These are phyloP conservation scores for Drosophila pachea DNA, from an alignment of 1,140 invertebrate genomes.

Conservation along the genomic window DNA sequence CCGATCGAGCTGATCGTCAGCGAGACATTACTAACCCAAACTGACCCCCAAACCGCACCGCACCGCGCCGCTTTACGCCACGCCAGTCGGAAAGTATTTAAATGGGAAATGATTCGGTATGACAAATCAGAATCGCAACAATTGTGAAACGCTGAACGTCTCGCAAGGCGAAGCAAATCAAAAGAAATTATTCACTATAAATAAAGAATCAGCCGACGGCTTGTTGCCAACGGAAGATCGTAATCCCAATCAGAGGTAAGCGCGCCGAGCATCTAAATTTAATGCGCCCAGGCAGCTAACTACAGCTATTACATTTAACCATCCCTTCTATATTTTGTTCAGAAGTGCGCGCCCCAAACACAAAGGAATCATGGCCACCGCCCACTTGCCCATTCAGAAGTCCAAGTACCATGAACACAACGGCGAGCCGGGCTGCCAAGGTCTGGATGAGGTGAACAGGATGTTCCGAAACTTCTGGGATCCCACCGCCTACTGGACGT, in stretches of 20 bases:
- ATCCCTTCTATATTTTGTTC: neutral
- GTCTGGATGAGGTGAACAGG: slow-evolving; percentile 68
- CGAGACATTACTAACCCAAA: slow-evolving; percentile 53
- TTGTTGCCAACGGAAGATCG: slow-evolving; percentile 26
- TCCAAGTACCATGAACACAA: slow-evolving; percentile 61
- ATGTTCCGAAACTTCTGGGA: slow-evolving; percentile 77
- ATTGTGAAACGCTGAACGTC: slow-evolving; percentile 49
- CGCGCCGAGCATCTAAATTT: slow-evolving; percentile 12
- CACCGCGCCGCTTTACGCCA: neutral
- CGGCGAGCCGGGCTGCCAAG: slow-evolving; percentile 73
- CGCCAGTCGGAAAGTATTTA: slow-evolving; percentile 58
- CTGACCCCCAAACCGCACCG: slow-evolving; percentile 8
- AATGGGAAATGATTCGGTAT: slow-evolving; percentile 62
- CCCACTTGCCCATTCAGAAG: slow-evolving; percentile 65
- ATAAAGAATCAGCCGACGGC: neutral
- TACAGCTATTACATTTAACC: neutral
- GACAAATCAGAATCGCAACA: slow-evolving; percentile 74
- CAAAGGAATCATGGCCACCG: slow-evolving; percentile 32
- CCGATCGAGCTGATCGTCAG: neutral
- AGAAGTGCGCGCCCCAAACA: neutral
- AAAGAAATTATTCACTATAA: neutral
- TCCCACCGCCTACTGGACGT: slow-evolving; percentile 74
- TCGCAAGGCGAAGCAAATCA: slow-evolving; percentile 3
- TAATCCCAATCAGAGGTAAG: slow-evolving; percentile 16
- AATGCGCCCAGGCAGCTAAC: slow-evolving; percentile 4